A percentile compares a stretch with the other conserved stretches of the same genome.
Evolutionary conservation across 2,113 vertebrate genomes (phyloP).

Genomic region (Pachypanchax playfairii): DNA sequence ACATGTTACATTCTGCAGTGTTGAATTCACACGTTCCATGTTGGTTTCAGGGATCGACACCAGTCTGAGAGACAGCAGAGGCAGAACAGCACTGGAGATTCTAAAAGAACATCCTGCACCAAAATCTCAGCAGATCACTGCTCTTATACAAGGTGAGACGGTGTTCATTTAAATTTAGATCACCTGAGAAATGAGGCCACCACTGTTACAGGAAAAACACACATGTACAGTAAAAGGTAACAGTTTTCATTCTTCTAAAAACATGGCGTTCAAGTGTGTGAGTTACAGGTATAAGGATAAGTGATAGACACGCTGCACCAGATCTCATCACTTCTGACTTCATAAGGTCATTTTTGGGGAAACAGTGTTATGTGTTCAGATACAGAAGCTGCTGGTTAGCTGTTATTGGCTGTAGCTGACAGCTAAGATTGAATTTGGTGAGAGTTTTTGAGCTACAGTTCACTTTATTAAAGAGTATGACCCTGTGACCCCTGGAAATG

Average conservation of each 20-base stretch:
- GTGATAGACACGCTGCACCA: too few relatives aligned
- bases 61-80: conserved; percentile 87
- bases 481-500: conserved; percentile 4
- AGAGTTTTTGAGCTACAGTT: neutral
- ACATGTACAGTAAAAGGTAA: neutral
- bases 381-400: neutral
- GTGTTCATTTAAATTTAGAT: neutral
- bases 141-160: conserved; percentile 90
- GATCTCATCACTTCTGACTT: neutral
- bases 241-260: too few relatives aligned
- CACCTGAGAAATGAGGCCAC: conserved; percentile 1
- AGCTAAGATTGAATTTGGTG: neutral
- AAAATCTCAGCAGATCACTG: conserved; percentile 94
- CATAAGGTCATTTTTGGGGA: neutral
- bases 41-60: conserved; percentile 89
- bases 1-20: neutral
- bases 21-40: conserved; percentile 36
- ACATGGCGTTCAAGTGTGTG: too few relatives aligned
- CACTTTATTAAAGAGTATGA: neutral
- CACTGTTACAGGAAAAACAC: neutral
- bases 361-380: neutral
- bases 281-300: too few relatives aligned
- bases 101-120: conserved; percentile 93
- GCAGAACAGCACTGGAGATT: conserved; percentile 91
- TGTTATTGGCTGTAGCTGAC: neutral